Percentiles rank a stretch among this genome's conserved stretches.
Conservation (phyloP, 2,888 invertebrate species). For the Dryobotodes eremita region DNA sequence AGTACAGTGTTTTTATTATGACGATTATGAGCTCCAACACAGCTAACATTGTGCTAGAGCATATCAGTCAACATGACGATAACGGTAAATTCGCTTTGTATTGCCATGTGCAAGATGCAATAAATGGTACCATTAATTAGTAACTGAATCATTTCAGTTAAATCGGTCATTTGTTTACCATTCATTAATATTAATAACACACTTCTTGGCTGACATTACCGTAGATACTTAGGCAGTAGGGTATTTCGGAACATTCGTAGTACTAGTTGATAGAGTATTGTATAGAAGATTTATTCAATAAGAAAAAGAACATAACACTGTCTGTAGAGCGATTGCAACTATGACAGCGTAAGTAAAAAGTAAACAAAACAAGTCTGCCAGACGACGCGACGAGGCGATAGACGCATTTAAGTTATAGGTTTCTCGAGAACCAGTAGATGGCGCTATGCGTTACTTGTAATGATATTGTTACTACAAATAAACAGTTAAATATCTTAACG, state of each 20-base stretch:
- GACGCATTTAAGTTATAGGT: conserved; percentile 17
- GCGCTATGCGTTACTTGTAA: conserved; percentile 35
- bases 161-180: not conserved
- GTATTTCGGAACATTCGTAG: not conserved
- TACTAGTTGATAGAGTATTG: too few relatives aligned
- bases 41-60: not conserved
- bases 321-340: not conserved
- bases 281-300: not conserved
- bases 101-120: not conserved
- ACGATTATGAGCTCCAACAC: not conserved
- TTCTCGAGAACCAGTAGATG: conserved; percentile 40
- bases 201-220: not conserved
- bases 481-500: not conserved
- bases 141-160: not conserved
- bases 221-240: not conserved
- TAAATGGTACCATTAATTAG: not conserved
- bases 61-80: not conserved
- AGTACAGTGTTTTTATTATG: not conserved
- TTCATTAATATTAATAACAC: not conserved
- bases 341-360: not conserved
- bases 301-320: not conserved
- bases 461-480: not conserved
- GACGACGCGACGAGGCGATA: not conserved
- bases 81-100: not conserved
- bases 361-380: conserved; percentile 13